phyloP scores from a whole-genome alignment of 2,888 invertebrate genomes.

The Drosophila paucipuncta region DNA sequence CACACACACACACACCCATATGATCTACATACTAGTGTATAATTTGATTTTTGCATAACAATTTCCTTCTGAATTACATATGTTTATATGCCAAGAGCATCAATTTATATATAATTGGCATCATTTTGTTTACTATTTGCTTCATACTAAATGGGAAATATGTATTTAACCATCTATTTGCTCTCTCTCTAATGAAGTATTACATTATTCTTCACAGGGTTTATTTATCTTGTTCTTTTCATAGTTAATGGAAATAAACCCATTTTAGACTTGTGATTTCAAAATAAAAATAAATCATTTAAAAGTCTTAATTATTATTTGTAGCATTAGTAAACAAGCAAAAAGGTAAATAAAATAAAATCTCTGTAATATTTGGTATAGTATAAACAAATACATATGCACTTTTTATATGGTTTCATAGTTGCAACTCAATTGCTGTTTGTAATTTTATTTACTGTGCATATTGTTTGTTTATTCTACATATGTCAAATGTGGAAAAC shows the following conservation, averaged over 20 bases:
- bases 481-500: neutral
- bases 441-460: constrained; percentile 15
- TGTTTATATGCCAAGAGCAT: constrained; percentile 11
- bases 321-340: neutral
- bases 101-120: constrained; percentile 29
- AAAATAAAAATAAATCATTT: neutral
- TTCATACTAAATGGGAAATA: neutral
- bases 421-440: neutral
- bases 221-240: neutral
- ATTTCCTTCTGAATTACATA: constrained; percentile 29
- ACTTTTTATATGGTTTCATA: constrained; percentile 1
- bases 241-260: neutral
- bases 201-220: neutral
- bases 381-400: neutral
- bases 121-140: constrained; percentile 8
- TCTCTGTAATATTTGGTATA: neutral
- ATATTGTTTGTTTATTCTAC: constrained; percentile 8
- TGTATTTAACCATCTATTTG: neutral
- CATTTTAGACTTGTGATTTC: neutral
- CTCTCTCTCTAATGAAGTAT: constrained; percentile 1
- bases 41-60: constrained; percentile 47
- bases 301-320: neutral
- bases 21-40: constrained; percentile 32
- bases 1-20: neutral
- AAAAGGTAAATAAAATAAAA: neutral